Conservation (phyloP, 2,797 vertebrate genomes). For the Lindbergichthys nudifrons region DNA sequence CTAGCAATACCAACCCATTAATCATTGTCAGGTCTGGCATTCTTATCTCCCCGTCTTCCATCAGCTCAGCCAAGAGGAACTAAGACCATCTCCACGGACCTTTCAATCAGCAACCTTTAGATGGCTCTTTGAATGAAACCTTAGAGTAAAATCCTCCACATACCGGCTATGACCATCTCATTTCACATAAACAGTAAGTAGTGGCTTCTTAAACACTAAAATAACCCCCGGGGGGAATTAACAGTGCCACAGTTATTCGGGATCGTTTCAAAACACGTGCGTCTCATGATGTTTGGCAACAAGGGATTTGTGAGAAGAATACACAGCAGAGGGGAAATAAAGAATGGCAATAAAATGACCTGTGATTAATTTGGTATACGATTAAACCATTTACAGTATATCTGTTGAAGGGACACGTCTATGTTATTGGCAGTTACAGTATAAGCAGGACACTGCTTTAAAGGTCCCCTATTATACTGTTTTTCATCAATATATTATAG, state of each 20-base stretch:
- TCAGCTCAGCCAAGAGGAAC: constrained; percentile 69
- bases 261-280: constrained; percentile 49
- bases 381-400: constrained; percentile 42
- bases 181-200: constrained; percentile 44
- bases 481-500: no score
- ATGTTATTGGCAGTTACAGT: constrained; percentile 18
- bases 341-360: constrained; percentile 43
- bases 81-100: constrained; percentile 61
- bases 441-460: constrained; percentile 25
- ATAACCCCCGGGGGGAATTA: constrained; percentile 34
- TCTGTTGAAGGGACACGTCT: constrained; percentile 35
- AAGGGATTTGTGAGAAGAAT: constrained; percentile 49
- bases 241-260: constrained; percentile 32
- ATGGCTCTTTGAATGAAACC: constrained; percentile 56
- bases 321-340: constrained; percentile 46
- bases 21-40: constrained; percentile 65
- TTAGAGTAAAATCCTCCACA: constrained; percentile 33
- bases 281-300: constrained; percentile 55
- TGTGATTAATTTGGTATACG: constrained; percentile 51
- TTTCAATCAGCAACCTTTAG: constrained; percentile 66
- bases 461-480: no score
- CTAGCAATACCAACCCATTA: constrained; percentile 66
- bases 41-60: constrained; percentile 62
- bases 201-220: constrained; percentile 29
- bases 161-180: constrained; percentile 37